Conservation (phyloP, 2,797 vertebrate genomes). For the Rhodeus uyekii region DNA sequence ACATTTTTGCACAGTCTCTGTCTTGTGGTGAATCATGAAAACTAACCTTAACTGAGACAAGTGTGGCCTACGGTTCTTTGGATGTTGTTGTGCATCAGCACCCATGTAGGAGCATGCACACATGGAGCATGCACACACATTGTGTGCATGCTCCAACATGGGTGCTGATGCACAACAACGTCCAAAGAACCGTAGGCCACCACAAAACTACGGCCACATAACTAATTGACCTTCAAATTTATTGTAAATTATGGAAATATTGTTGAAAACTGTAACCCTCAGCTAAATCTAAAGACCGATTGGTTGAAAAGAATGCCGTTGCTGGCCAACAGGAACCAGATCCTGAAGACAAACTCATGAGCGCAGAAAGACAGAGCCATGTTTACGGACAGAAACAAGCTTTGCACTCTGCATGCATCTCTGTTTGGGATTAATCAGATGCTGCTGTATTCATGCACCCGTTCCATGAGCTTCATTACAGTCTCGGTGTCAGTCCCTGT, state of each 20-base stretch:
- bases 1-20: no score
- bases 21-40: no score
- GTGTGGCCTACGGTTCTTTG: no score
- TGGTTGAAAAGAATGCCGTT: neutral
- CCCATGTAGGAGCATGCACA: no score
- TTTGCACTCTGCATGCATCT: conserved; percentile 59
- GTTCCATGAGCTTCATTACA: conserved; percentile 72
- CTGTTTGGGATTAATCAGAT: conserved; percentile 68
- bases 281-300: neutral
- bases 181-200: no score
- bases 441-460: conserved; percentile 63
- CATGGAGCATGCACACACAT: no score
- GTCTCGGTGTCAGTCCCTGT: conserved; percentile 60
- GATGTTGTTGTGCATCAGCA: no score
- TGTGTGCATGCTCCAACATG: no score
- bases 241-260: no score
- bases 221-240: neutral
- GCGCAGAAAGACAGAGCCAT: neutral
- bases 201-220: neutral
- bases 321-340: neutral
- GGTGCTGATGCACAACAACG: no score
- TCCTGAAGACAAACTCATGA: neutral
- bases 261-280: neutral
- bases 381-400: conserved; percentile 14
- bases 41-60: no score